Base-by-base conservation (phyloP, 2,113 vertebrate genomes). In the Donacobius atricapilla region DNA sequence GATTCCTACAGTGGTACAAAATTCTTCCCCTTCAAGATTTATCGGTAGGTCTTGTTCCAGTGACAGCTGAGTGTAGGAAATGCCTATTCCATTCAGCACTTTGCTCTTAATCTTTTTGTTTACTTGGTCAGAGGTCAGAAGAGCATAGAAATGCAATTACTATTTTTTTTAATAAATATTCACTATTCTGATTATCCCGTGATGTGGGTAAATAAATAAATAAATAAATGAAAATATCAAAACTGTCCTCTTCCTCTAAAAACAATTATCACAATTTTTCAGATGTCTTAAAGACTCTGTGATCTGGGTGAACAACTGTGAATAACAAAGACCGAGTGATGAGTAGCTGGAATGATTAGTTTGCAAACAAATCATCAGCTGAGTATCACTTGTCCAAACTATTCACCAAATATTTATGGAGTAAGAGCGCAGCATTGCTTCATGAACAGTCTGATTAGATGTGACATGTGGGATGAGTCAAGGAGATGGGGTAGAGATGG, bases 381-480 rank as follows among this genome's bases (percentile, higher is more conserved):
- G 88, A 94, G 40, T 89, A 94, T 79, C 88, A 95, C 83, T 96
- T 94, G 86, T 92, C 61, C 88, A 87, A 90, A 87, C 44, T 86
- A 84, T 93, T 94, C 90, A 76, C 86, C 76, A 90, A 95, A 95
- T 93, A 95, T 95, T 96, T 96, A 83, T 78, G 77, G 83, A 94
- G 72, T 42, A 93, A 87, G 80, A 83, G 93, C 89, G 88, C 11
- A 89, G 44, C 40, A 20, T 65, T 90, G 72, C 92, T 90, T 93
- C 88, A 83, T 73, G 82, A 86, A 35, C n/a, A 45, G 19, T 71
- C 53, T 89, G 64, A 88, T 88, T n/a, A 90, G 87, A 72, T 64
- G 47, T 93, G 85, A 64, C 65, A 68, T 28, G 78, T 9, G 2
- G 19, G 64, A 19, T 88, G 90, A 94, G 65, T 93, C 79, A 92